Conservation (phyloP, 2,113 vertebrate species). For the Kryptolebias marmoratus region DNA sequence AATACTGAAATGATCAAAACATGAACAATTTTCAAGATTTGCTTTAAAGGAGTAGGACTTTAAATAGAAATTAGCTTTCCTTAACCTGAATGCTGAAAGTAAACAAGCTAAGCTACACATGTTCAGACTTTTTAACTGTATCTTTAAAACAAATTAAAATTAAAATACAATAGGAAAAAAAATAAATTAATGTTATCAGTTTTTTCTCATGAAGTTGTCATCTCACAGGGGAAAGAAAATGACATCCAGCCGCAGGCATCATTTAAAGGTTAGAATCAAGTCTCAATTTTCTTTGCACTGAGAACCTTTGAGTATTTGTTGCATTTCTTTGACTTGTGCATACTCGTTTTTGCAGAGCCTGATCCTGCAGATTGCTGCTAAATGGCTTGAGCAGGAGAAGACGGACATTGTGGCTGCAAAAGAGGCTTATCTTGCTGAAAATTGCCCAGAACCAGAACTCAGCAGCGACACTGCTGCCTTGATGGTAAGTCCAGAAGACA, state of each 20-base stretch:
- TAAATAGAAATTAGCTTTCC: too few relatives aligned
- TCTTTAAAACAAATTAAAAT: neutral
- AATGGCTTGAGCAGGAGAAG: slow-evolving; percentile 82
- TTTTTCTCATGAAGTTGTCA: too few relatives aligned
- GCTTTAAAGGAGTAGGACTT: too few relatives aligned
- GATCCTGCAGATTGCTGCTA: slow-evolving; percentile 88
- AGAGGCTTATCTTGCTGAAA: slow-evolving; percentile 82
- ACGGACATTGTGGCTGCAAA: slow-evolving; percentile 79
- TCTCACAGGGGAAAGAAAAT: slow-evolving; percentile 81
- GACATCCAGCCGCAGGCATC: slow-evolving; percentile 88
- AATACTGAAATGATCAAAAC: too few relatives aligned
- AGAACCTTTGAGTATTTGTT: neutral
- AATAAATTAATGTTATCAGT: neutral
- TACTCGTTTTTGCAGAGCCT: slow-evolving; percentile 81
- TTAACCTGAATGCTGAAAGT: too few relatives aligned
- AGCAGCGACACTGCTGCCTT: slow-evolving; percentile 54
- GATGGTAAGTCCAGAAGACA: slow-evolving; percentile 40
- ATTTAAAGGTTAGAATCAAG: slow-evolving; percentile 88
- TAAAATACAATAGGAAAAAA: neutral
- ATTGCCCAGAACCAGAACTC: slow-evolving; percentile 74
- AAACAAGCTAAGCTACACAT: too few relatives aligned
- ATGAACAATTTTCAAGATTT: too few relatives aligned
- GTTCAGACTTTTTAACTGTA: too few relatives aligned
- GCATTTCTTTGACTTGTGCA: neutral
- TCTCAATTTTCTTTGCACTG: too few relatives aligned